Evolutionary conservation across 1,140 invertebrate species (phyloP), one percentile per base, ranked within the genome.

Genomic region (Brachionus manjavacas): DNA sequence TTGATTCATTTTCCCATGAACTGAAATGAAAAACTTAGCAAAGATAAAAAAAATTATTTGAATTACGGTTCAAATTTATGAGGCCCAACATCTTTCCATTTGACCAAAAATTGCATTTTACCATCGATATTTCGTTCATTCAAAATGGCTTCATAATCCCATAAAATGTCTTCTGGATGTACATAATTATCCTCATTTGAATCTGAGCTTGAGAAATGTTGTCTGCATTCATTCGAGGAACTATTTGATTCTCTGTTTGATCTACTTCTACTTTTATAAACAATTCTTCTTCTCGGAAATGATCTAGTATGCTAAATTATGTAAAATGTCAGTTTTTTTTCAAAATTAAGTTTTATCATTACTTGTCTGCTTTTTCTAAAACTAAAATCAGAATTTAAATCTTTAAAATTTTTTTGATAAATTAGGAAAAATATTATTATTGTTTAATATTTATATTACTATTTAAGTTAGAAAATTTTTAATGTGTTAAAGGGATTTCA

Each of bases 31-130:
- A 39, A 68, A 39, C 23, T 14, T 31, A 14, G 9, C 4, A 14
- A 31, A 68, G 25, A 28, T 11, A 68, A 39, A 68, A 68, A 12
- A 28, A 68, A 31, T 25, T 6, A 31, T 4, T 39, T 64, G 1
- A 64, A 28, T 68, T 41, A 72, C 68, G 68, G 68, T 72, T 72
- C 68, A 41, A 72, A 72, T 72, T 72, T 72, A 41, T 72, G 16
- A 20, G 28, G n/a, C 6, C 68, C 68, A 72, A 72, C 16, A 72
- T 72, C 68, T 23, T 72, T 72, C 68, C 68, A 72, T 72, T 72
- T 41, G 16, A 72, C 68, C n/a, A 72, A 72, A 41, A 39, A 72
- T 41, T 39, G 28, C 14, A 39, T 41, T 41, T 72, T 72, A 16
- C 68, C 68, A 72, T 72, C 35, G 4, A n/a, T 20, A 11, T 16